Conservation (phyloP, 1,140 invertebrate genomes). For the Zaprionus taronus region DNA sequence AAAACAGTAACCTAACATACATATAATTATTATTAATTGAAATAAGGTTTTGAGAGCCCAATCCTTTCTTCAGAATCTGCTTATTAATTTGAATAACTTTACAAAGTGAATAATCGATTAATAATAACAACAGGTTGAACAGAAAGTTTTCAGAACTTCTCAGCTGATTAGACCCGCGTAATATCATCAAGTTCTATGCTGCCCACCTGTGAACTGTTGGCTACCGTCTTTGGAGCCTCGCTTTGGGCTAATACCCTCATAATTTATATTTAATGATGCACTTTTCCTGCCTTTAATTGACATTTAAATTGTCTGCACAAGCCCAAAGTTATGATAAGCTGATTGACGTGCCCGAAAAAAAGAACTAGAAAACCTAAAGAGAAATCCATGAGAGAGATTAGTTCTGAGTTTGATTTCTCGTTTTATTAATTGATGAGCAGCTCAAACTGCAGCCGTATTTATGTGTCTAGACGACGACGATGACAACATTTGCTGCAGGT, state of each 20-base stretch:
- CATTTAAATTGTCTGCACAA: slow-evolving; percentile 76
- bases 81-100: neutral
- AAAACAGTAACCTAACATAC: neutral
- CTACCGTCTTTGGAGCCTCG: slow-evolving; percentile 39
- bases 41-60: neutral
- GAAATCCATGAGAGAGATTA: slow-evolving; percentile 6
- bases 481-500: slow-evolving; percentile 81
- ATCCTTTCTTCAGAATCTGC: neutral
- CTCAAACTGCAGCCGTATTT: slow-evolving; percentile 21
- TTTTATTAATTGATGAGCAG: slow-evolving; percentile 77
- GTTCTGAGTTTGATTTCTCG: slow-evolving; percentile 25
- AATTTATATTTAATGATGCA: slow-evolving; percentile 79
- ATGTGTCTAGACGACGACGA: slow-evolving; percentile 46
- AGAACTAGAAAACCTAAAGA: neutral
- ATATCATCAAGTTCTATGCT: slow-evolving; percentile 6
- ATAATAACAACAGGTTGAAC: neutral
- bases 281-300: slow-evolving; percentile 69
- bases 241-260: slow-evolving; percentile 60
- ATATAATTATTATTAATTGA: neutral
- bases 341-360: slow-evolving; percentile 62
- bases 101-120: slow-evolving; percentile 3
- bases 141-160: neutral
- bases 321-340: slow-evolving; percentile 70
- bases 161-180: slow-evolving; percentile 6
- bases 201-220: slow-evolving; percentile 31